Conservation (phyloP, 2,888 invertebrate genomes). For the Patella ulyssiponensis region DNA sequence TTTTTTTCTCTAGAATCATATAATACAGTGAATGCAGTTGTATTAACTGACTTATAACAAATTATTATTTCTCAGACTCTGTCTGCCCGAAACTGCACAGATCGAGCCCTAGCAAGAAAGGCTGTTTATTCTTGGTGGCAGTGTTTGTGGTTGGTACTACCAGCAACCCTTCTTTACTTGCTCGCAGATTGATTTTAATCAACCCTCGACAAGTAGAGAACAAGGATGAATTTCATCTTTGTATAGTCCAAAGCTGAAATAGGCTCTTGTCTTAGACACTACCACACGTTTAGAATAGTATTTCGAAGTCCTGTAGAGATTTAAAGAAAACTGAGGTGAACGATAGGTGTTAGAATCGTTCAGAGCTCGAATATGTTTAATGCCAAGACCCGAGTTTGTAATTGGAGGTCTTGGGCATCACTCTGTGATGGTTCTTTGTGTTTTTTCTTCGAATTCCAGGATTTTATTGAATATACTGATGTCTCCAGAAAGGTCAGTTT, state of each 20-base stretch:
- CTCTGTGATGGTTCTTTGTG: neutral
- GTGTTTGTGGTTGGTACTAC: neutral
- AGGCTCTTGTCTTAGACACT: too few relatives aligned
- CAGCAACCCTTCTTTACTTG: neutral
- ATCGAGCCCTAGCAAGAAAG: too few relatives aligned
- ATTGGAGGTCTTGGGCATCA: neutral
- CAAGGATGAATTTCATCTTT: slow-evolving; percentile 6
- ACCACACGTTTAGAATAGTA: neutral
- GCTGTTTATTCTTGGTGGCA: too few relatives aligned
- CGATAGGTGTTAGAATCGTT: neutral
- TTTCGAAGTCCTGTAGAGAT: neutral
- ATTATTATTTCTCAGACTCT: too few relatives aligned
- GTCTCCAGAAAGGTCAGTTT: neutral
- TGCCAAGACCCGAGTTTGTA: neutral
- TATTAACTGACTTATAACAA: too few relatives aligned
- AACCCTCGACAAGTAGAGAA: neutral
- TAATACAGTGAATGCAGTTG: neutral
- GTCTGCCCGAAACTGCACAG: too few relatives aligned
- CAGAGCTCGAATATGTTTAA: neutral
- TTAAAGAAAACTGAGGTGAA: neutral
- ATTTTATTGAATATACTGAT: neutral
- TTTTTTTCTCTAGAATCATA: neutral
- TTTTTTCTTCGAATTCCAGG: neutral
- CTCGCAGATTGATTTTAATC: neutral
- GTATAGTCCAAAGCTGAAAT: neutral